Evolutionary conservation across 1,140 invertebrate genomes (phyloP).

Genomic region (Aphaenogaster ashmeadi): DNA sequence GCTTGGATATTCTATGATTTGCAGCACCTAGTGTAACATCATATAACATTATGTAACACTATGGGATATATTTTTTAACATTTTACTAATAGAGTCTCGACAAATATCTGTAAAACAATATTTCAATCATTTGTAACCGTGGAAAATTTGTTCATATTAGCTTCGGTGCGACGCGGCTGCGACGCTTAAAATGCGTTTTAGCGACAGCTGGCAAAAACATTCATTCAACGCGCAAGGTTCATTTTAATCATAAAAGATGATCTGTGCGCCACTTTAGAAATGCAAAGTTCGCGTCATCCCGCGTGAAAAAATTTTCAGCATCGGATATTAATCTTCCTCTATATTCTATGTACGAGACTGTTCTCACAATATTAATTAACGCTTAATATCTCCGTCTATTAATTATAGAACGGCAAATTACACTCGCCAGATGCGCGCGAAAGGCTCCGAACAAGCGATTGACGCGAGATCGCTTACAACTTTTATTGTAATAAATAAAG

Average conservation of each 20-base stretch:
- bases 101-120: not conserved
- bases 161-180: not conserved
- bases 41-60: not conserved
- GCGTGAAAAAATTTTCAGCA: constrained; percentile 33
- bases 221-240: not conserved
- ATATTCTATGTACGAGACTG: not conserved
- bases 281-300: not conserved
- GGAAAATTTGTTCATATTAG: not conserved
- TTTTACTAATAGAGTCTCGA: not conserved
- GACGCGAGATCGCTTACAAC: not conserved
- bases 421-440: not conserved
- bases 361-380: constrained; percentile 18
- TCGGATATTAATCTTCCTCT: not conserved
- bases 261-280: not conserved
- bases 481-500: constrained; percentile 6
- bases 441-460: not conserved
- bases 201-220: not conserved
- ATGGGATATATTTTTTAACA: not conserved
- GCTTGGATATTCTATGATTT: not conserved
- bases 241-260: constrained; percentile 44
- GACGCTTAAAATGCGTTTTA: not conserved
- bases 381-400: constrained; percentile 13
- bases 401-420: constrained; percentile 32
- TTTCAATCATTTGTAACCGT: constrained; percentile 7
- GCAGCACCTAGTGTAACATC: not conserved